Base-by-base conservation (phyloP, 2,113 vertebrate species). In the Psilopsiagon aymara region DNA sequence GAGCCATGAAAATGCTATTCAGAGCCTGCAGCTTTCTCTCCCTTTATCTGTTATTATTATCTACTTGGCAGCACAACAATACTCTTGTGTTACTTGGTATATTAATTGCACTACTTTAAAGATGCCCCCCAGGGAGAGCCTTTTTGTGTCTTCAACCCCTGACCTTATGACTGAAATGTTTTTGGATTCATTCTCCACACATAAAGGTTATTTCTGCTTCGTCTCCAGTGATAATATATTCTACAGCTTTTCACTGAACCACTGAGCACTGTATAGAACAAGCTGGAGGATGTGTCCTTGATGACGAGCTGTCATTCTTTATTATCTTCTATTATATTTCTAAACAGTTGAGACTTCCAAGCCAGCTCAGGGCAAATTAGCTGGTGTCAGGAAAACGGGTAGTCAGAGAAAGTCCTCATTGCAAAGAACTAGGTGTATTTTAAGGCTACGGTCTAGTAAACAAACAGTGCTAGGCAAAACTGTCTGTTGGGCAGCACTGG, bases 61-160 rank as follows among this genome's bases (percentile, higher is more conserved):
- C 94, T 96, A 53, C 92, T 93, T 97, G 96, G 92, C 95, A 96
- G 84, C 87, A 75, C 52, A 89, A 95, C 87, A 95, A 94, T 94
- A 62, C 78, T 51, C 78, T 82, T 91, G 70, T 93, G 87, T 95
- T 94, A 91, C 81, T 33, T 9, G 1, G 70, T 94, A 84, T 94
- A 95, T 87, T 94, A 94, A 95, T 95, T 94, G 82, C 5, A 3
- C 52, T 90, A 49, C 86, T 96, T 91, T 77, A 92, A 90, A 68
- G 60, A 74, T 9, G 6, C 79, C 71, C 29, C 92, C 86, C 20
- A 75, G 73, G n/a, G 88, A 62, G 91, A 88, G 76, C 28, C 77
- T 93, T 25, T 92, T 92, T 74, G 76, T 92, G 49, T 51, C 68
- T 90, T 94, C 73, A 83, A 88, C 80, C 83, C 39, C 51, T 94